Evolutionary conservation across 92 coral and sea anemone genomes (phyloP), one percentile per base, ranked within the genome.

Genomic region (Pocillopora grandis): DNA sequence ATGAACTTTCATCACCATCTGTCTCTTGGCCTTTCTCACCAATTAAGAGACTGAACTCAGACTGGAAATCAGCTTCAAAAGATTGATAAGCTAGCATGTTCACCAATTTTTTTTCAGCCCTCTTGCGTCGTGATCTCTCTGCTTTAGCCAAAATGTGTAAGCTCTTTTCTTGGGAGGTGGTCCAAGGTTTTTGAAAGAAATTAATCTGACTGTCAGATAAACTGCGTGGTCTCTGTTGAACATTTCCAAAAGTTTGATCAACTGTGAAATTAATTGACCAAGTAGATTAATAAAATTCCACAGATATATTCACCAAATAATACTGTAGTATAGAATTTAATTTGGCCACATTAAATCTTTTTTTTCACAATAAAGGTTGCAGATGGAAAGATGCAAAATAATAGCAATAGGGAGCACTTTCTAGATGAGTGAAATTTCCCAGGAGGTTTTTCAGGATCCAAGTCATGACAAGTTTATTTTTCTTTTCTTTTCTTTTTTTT

Each of bases 1-100:
- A 79, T 52, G 55, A 83, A 35, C 48, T 75, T 8, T 87, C 90
- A 58, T 80, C 85, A 58, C 82, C 71, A 57, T 76, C 83, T 18
- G 67, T 74, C 4, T 66, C 84, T 20, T 67, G 33, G 57, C 3
- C 17, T 11, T 66, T 66, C 64, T 66, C 61, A 59, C 20, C 71
- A 37, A 33, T 63, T 13, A 18, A 17, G 12, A 10, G 60, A 19
- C 10, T 49, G 1, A 79, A 49, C 23, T 79, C 83, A 79, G 62
- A 27, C 1, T 27, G 73, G 55, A 79, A 52, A 6, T 2, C 49
- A 9, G 49, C 59, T 0, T 78, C 82, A 49, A 79, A 13, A 57
- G 35, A 33, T 65, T 65, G 83, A 79, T 48, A 73, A 58, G 77
- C 59, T 1, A 19, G 17, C 58, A 11, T 36, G 9, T 58, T 37